Evolutionary conservation across 2,113 vertebrate species (phyloP), one percentile per base, ranked within the genome.

Genomic region (Scophthalmus maximus): DNA sequence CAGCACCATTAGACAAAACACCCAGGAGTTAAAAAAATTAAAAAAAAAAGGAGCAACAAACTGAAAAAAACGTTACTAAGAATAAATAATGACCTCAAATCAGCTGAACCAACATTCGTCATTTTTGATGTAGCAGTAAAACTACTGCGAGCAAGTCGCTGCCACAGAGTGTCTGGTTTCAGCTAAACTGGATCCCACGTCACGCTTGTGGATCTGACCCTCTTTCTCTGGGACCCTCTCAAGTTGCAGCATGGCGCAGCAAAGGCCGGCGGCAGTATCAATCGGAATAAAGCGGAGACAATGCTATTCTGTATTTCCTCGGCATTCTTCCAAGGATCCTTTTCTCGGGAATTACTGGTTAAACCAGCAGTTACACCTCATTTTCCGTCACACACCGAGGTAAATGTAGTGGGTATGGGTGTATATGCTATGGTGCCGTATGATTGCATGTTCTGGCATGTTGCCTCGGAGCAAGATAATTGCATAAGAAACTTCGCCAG

Each of bases 141-240:
- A 60, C 44, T 59, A 51, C 14, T 10, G 22, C 67, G 38, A 10
- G 62, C 73, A 53, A 15, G 23, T 63, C 62, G 55, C 64, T 46
- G 55, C 20, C 1, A 18, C 34, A n/a, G n/a, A n/a, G 76, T 78
- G 49, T 89, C 68, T 20, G 4, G 72, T 88, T 87, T 80, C 88
- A 75, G 65, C 57, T 34, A 55, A 77, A 83, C 83, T 68, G 57
- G 76, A 82, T 82, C 69, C 42, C n/a, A 53, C 27, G 52, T 81
- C 83, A 72, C 49, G 59, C 58, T 59, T 56, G 30, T 29, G 83
- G 78, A 86, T 62, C 25, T 64, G 81, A 90, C 63, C 86, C 83
- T 65, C 63, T 82, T 87, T 78, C 62, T 86, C 57, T 47, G 23
- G 15, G 51, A 32, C 56, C 36, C 10, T 87, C 86, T 92, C 86